Conservation (phyloP, 2,888 invertebrate species). For the Melangyna quadrimaculata region DNA sequence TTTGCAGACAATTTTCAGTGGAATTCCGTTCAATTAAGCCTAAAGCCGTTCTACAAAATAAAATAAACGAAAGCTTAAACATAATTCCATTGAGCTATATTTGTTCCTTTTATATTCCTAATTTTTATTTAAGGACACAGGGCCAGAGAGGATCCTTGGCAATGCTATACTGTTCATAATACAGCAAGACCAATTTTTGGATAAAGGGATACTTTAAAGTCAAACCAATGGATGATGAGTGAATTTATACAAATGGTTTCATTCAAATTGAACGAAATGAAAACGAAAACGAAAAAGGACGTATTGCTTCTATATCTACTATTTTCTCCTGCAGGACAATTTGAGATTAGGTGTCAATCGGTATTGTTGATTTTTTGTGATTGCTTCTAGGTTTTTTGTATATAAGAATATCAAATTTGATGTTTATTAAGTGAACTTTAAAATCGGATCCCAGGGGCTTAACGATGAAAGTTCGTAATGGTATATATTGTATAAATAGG, state of each 20-base stretch:
- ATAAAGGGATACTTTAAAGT: slow-evolving; percentile 15
- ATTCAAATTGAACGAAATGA: slow-evolving; percentile 11
- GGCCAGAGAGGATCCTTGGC: slow-evolving; percentile 10
- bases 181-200: neutral
- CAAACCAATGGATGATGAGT: slow-evolving; percentile 24
- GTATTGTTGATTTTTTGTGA: slow-evolving; percentile 61
- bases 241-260: slow-evolving; percentile 27
- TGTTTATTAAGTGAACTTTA: slow-evolving; percentile 64
- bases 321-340: slow-evolving; percentile 1
- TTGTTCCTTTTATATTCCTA: neutral
- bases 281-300: slow-evolving; percentile 15
- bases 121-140: neutral
- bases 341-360: slow-evolving; percentile 69
- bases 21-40: slow-evolving; percentile 66
- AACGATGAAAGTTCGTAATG: neutral
- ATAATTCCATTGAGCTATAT: slow-evolving; percentile 15
- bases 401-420: slow-evolving; percentile 64
- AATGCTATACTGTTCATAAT: neutral
- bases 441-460: slow-evolving; percentile 14
- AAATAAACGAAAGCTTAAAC: slow-evolving; percentile 36
- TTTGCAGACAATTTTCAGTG: slow-evolving; percentile 41
- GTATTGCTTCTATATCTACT: too few relatives aligned
- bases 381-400: neutral
- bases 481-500: neutral
- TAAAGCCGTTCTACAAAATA: slow-evolving; percentile 37